Base-by-base conservation (phyloP, 2,113 vertebrate genomes). In the Pycnonotus jocosus region DNA sequence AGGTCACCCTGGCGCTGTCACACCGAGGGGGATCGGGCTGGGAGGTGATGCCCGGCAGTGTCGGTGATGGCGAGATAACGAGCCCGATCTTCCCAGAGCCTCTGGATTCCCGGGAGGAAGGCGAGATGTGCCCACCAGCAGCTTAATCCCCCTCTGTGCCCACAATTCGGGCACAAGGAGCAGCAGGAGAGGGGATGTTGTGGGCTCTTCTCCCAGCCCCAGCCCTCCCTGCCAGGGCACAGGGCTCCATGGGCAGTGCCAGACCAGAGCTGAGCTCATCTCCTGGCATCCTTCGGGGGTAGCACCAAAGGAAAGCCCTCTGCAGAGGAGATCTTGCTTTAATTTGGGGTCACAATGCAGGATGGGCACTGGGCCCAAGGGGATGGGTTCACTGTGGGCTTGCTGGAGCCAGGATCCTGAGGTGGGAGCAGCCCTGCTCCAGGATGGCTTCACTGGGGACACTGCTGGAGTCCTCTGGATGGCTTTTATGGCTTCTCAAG, bases 41-140 rank as follows among this genome's bases (percentile, higher is more conserved):
- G 76, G 57, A 47, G 35, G 35, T 7, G 89, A 22, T 24, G 90
- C 30, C 4, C 12, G 15, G 66, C 56, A 2, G 37, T 0, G 33
- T 10, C 8, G 2, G 50, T 14, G 51, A 10, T 0, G 0, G 42
- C 0, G 7, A 24, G 44, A 15, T 5, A n/a, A 81, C 0, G 2
- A 56, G 54, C 10, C 0, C 0, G 35, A 3, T 27, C 62, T 30
- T 11, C 44, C 24, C 53, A 14, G 68, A 48, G 72, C 37, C 62
- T 3, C 40, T 5, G 30, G 21, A 5, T 22, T 31, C 48, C 48
- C 37, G 1, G 7, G 20, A 23, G 53, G 44, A 80, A 60, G 30
- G 48, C 1, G 27, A n/a, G 27, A 13, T 2, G 8, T 62, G 21
- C 45, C 61, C 2, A 4, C 2, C 17, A 25, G 72, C 44, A 58